Conservation (phyloP, 2,113 vertebrate species). For the Echinops telfairi region DNA sequence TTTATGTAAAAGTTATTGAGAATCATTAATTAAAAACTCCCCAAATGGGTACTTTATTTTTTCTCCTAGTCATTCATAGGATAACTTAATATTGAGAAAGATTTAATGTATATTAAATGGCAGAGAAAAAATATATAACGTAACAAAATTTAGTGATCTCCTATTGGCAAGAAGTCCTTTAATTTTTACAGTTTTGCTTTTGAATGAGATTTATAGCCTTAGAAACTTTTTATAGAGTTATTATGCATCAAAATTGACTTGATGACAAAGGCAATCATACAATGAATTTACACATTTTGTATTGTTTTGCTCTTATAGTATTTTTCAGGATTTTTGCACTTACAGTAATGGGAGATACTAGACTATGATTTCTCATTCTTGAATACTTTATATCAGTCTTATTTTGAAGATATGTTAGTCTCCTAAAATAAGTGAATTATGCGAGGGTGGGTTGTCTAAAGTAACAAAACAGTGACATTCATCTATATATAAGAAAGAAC, state of each 20-base stretch:
- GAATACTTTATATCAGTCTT: background rate
- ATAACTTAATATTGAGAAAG: conserved; percentile 27
- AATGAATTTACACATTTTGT: too few species aligned
- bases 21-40: conserved; percentile 3
- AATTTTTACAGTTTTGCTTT: too few species aligned
- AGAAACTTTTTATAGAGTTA: too few species aligned
- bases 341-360: too few species aligned
- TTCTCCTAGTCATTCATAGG: background rate
- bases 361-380: background rate
- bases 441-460: too few species aligned
- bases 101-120: background rate
- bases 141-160: background rate
- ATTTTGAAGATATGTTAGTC: background rate
- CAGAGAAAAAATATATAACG: background rate
- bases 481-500: too few species aligned
- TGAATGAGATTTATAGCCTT: too few species aligned
- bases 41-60: conserved; percentile 12
- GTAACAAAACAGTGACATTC: too few species aligned
- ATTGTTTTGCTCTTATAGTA: background rate
- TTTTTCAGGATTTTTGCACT: background rate
- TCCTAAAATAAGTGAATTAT: background rate
- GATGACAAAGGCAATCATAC: too few species aligned
- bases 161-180: background rate
- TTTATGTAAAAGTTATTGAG: conserved; percentile 51
- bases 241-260: too few species aligned